Percentiles rank a stretch among this genome's conserved stretches.
phyloP scores from a whole-genome alignment of 2,113 vertebrate genomes.

The Takifugu bimaculatus region DNA sequence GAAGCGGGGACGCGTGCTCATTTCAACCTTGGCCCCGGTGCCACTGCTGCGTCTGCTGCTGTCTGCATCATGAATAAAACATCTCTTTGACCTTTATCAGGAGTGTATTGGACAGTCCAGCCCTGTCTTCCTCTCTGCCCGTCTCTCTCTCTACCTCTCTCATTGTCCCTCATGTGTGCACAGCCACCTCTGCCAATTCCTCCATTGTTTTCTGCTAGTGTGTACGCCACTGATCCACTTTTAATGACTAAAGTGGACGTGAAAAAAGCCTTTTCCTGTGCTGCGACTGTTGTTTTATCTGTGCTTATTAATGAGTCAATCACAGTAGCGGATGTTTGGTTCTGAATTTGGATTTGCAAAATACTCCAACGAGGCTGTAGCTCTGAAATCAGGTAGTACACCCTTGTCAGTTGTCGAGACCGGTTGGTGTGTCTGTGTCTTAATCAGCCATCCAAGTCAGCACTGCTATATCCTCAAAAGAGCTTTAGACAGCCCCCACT shows the following conservation, averaged over 20 bases:
- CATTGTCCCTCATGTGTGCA: constrained; percentile 46
- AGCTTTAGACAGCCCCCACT: constrained; percentile 25
- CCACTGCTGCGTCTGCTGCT: constrained; percentile 42
- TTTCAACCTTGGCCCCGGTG: constrained; percentile 75
- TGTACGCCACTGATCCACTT: constrained; percentile 9
- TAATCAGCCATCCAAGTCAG: constrained; percentile 20
- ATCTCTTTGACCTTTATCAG: constrained; percentile 76
- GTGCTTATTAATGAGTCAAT: neutral
- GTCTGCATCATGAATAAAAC: constrained; percentile 75
- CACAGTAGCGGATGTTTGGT: neutral
- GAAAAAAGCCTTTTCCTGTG: neutral
- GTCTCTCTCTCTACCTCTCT: constrained; percentile 28
- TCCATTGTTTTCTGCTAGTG: constrained; percentile 32
- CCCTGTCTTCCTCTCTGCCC: constrained; percentile 48
- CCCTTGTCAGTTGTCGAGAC: neutral
- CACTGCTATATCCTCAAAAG: constrained; percentile 15
- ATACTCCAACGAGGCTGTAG: constrained; percentile 3
- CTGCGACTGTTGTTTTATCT: neutral
- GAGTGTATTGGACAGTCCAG: constrained; percentile 74
- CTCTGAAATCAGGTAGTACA: too few relatives aligned
- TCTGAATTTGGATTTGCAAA: neutral
- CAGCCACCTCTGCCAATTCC: constrained; percentile 40
- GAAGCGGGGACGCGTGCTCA: constrained; percentile 60
- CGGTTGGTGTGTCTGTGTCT: constrained; percentile 13
- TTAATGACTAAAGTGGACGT: constrained; percentile 5